Evolutionary conservation across 1,140 invertebrate species (phyloP), one percentile per base, ranked within the genome.

Genomic region (Drosophila takahashii): DNA sequence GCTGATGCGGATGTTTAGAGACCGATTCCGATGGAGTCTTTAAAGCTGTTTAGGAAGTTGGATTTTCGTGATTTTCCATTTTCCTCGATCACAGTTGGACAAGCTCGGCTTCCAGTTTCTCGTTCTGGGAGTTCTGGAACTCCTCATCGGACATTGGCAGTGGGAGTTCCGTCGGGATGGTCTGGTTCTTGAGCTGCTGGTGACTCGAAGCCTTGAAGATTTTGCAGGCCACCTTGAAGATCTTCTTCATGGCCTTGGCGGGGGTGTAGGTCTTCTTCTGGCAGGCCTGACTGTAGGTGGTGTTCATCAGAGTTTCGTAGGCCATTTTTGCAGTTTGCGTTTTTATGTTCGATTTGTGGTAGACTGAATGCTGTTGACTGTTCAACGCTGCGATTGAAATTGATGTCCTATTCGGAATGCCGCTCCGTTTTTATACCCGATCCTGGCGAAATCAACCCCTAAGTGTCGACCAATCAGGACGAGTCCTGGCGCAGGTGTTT

Each of bases 401-500:
- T 86, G 81, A 81, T 86, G 53, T 59, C 59, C 48, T 61, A 27
- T 51, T 41, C 5, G 13, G n/a, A 50, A 57, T 60, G 27, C 34
- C 32, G 48, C 15, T 36, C 18, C 37, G 29, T 26, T 67, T 81
- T 65, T 87, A 87, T 87, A 86, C 53, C 39, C 44, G 34, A 51
- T 37, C 32, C 13, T 45, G 0, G 37, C 8, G 16, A 15, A 39
- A 75, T 2, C 81, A 87, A 67, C 83, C 78, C 81, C 75, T 61
- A 44, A 45, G 3, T 10, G 11, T 8, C 50, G 64, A 39, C 77
- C 81, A 85, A 86, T 86, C 77, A 74, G 57, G 56, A 22, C 48
- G 44, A 45, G 29, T 51, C 67, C 56, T 48, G 15, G 16, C 22
- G 81, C 81, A 86, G 81, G 81, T 85, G 81, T 73, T 65, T 77